Conservation (phyloP, 2,888 invertebrate genomes). For the Plutella xylostella region DNA sequence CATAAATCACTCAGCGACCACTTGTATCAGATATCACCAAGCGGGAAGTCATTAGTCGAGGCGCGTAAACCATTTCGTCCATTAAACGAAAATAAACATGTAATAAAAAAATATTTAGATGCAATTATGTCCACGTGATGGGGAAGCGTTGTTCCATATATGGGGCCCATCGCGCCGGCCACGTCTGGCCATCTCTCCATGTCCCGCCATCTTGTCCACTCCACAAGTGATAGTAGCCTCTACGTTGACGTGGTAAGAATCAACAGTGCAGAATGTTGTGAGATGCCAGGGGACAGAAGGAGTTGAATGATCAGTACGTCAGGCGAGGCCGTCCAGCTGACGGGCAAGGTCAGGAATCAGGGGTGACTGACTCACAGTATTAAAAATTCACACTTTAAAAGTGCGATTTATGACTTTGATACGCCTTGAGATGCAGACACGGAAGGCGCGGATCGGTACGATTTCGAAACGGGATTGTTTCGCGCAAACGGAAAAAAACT, state of each 20-base stretch:
- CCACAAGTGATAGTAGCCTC: neutral
- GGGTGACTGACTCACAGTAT: constrained; percentile 50
- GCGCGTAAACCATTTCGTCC: constrained; percentile 1
- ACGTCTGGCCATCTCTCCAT: constrained; percentile 16
- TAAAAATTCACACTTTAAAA: constrained; percentile 43
- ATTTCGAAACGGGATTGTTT: no score
- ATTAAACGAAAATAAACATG: constrained; percentile 19
- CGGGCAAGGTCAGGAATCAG: constrained; percentile 31
- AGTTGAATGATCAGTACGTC: no score
- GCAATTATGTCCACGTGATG: constrained; percentile 34
- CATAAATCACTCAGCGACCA: no score
- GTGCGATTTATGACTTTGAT: constrained; percentile 40
- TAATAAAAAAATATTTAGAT: constrained; percentile 42
- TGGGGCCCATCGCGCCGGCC: constrained; percentile 35
- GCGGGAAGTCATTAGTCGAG: constrained; percentile 2
- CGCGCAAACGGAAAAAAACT: no score
- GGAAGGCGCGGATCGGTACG: no score
- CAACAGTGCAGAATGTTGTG: no score
- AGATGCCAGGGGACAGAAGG: no score
- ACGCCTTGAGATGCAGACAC: constrained; percentile 19
- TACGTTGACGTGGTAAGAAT: neutral
- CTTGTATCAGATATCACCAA: neutral
- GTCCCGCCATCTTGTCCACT: neutral
- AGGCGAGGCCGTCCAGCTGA: constrained; percentile 10
- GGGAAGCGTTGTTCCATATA: constrained; percentile 39